phyloP scores from a whole-genome alignment of 2,113 vertebrate genomes.

The Nestor notabilis region DNA sequence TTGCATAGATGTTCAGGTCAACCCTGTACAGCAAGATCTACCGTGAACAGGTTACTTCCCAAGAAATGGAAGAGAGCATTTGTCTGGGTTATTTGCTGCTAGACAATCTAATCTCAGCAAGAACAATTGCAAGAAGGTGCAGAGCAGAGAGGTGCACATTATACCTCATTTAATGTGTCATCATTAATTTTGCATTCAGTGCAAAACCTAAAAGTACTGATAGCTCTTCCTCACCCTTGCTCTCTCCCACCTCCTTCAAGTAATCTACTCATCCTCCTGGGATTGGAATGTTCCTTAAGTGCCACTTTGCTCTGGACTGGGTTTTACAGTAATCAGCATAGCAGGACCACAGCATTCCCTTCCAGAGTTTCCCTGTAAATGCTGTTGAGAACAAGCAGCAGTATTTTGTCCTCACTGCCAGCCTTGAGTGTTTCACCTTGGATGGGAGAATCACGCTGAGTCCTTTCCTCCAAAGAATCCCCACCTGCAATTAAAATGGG shows the following conservation, averaged over 20 bases:
- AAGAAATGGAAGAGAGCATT: neutral
- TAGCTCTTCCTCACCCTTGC: neutral
- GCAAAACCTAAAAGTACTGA: neutral
- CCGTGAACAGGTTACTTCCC: neutral
- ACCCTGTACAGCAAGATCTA: neutral
- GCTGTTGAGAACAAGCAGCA: neutral
- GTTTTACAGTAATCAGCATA: neutral
- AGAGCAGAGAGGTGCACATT: neutral
- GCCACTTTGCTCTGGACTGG: neutral
- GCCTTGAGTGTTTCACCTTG: neutral
- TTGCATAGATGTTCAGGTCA: neutral
- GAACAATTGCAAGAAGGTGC: neutral
- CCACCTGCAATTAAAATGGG: neutral
- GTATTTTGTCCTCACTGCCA: neutral
- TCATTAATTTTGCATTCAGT: neutral
- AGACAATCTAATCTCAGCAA: neutral
- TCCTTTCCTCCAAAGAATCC: neutral
- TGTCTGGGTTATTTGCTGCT: neutral
- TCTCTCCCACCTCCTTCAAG: neutral
- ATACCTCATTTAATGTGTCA: neutral
- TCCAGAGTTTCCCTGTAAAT: neutral
- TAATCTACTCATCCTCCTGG: neutral
- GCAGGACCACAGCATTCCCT: neutral
- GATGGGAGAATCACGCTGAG: neutral
- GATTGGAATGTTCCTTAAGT: neutral